Percentiles rank a stretch among this genome's conserved stretches.
These are phyloP conservation scores for Dysidea cf. avara DNA, from an alignment of 37 sponge, comb jelly and placozoan species.

Conservation along the genomic window DNA sequence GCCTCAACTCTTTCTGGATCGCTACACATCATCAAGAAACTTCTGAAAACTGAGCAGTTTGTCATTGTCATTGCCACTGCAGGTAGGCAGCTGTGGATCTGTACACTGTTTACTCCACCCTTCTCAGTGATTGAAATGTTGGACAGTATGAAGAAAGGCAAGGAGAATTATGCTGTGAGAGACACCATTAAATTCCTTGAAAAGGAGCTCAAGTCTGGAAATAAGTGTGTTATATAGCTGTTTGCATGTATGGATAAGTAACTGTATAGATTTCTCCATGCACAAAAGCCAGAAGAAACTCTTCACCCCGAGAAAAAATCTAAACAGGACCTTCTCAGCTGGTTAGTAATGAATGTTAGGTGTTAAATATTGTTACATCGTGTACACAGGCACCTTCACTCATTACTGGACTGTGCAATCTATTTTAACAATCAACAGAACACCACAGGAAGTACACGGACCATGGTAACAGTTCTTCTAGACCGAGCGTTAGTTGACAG, in stretches of 20 bases:
- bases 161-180: conserved; percentile 76
- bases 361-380: too few species aligned
- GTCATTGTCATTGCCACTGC: conserved; percentile 72
- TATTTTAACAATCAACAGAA: conserved; percentile 52
- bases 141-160: conserved; percentile 83
- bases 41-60: conserved; percentile 74
- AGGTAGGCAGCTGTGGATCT: conserved; percentile 28
- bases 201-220: conserved; percentile 57
- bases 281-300: conserved; percentile 62
- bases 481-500: conserved; percentile 26
- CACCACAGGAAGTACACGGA: neutral
- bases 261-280: conserved; percentile 40
- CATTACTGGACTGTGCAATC: conserved; percentile 75
- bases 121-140: conserved; percentile 66
- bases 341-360: conserved; percentile 32
- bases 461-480: conserved; percentile 58
- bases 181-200: conserved; percentile 91
- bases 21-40: conserved; percentile 76
- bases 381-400: conserved; percentile 44
- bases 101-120: neutral
- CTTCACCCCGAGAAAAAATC: conserved; percentile 38
- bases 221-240: conserved; percentile 18
- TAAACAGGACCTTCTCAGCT: conserved; percentile 61
- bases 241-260: neutral
- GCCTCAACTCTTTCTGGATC: conserved; percentile 72